Evolutionary conservation across 1,140 invertebrate species (phyloP), one percentile per base, ranked within the genome.

Genomic region (Drosophila bocki): DNA sequence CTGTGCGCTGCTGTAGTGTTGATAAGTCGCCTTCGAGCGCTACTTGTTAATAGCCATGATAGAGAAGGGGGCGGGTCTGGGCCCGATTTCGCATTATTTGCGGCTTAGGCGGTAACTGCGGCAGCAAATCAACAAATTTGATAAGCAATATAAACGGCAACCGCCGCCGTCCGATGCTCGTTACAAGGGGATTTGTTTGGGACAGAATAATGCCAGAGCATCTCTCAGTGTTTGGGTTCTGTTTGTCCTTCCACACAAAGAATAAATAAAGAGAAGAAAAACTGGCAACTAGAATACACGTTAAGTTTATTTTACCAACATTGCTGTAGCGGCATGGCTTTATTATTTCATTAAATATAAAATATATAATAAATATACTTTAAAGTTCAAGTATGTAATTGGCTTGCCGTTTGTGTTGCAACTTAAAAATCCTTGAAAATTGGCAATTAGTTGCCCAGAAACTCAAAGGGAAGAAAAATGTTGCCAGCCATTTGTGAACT

Each of bases 111-210:
- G 72, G 53, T 64, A 75, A 60, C 85, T 88, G 77, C 39, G 80
- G 80, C 84, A 80, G 78, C 81, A 88, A 88, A 88, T 88, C 84
- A 88, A 90, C 85, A 90, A 88, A 88, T 88, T 88, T 88, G 84
- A 88, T 88, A 88, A 88, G 84, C 81, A 88, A 88, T 81, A 87
- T 80, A 87, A 87, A 88, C 80, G 75, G 58, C 63, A 51, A 48
- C 64, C 58, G 58, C 45, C 54, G 50, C 17, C 41, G 53, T 32
- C 53, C 44, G 42, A 54, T 45, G 72, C 82, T 82, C 78, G 78
- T 82, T 76, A 88, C 83, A 87, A 80, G 85, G 84, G 77, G 79
- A 88, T 87, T 87, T 68, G 83, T 47, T 44, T 47, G 51, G 44
- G 51, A 42, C 60, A 65, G 59, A 72, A 44, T 53, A 67, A 51